A percentile compares a stretch with the other conserved stretches of the same genome.
Conservation (phyloP, 2,888 invertebrate species). For the Pammene aurita region DNA sequence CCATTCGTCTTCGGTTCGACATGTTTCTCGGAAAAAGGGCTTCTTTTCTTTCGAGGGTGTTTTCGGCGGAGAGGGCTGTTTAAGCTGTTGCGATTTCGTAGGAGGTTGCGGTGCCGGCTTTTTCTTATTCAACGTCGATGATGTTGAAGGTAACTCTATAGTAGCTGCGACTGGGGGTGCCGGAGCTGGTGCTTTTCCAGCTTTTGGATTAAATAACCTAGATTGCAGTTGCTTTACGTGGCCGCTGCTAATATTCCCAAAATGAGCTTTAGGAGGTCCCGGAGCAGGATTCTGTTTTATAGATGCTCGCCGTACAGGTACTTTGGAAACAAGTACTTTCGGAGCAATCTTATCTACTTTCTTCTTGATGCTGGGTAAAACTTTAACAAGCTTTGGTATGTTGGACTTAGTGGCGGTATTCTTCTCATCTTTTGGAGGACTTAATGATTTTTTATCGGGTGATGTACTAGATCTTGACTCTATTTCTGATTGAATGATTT, state of each 20-base stretch:
- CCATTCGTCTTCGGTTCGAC: conserved; percentile 86
- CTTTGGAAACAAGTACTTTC: conserved; percentile 71
- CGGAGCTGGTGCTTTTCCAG: conserved; percentile 50
- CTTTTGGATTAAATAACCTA: conserved; percentile 68
- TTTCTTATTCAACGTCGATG: conserved; percentile 63
- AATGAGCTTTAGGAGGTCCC: conserved; percentile 75
- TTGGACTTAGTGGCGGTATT: conserved; percentile 61
- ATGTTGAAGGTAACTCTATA: conserved; percentile 63
- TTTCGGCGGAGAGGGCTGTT: conserved; percentile 54
- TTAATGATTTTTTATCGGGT: conserved; percentile 42
- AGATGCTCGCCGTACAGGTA: conserved; percentile 70
- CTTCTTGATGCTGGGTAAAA: conserved; percentile 59
- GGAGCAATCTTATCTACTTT: conserved; percentile 66
- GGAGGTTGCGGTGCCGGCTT: conserved; percentile 71
- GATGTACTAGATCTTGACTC: conserved; percentile 39
- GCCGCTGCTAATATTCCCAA: conserved; percentile 76
- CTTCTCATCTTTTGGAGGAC: conserved; percentile 40
- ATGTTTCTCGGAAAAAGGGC: conserved; percentile 84
- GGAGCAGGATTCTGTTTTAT: conserved; percentile 73
- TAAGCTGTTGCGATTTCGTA: conserved; percentile 49
- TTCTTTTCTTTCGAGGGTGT: conserved; percentile 58
- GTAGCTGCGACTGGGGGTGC: conserved; percentile 46
- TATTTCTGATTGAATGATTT: conserved; percentile 30
- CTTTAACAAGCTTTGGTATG: conserved; percentile 73
- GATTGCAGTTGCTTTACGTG: conserved; percentile 78